These are phyloP conservation scores for Dryadula phaetusa DNA, from an alignment of 2,888 invertebrate species.

Conservation along the genomic window DNA sequence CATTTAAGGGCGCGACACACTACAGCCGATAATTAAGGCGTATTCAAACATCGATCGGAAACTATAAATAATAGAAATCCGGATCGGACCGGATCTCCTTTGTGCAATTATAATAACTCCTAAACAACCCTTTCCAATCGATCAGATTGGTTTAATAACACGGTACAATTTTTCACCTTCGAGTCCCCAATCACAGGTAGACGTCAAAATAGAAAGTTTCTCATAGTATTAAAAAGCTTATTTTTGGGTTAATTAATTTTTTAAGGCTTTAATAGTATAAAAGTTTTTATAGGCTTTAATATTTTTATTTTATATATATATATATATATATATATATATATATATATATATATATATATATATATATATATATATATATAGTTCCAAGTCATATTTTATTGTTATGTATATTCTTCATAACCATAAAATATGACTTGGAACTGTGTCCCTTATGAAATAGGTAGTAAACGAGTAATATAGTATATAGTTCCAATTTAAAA, in stretches of 20 bases:
- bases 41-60: slow-evolving; percentile 82
- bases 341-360: no score
- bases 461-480: no score
- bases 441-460: no score
- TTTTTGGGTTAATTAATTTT: not conserved
- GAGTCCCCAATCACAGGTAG: slow-evolving; percentile 66
- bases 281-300: no score
- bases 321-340: not conserved
- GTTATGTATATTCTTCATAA: no score
- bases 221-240: slow-evolving; percentile 36
- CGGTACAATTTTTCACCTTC: slow-evolving; percentile 68
- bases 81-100: slow-evolving; percentile 81
- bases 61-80: slow-evolving; percentile 82
- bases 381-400: no score
- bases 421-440: no score
- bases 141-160: slow-evolving; percentile 80
- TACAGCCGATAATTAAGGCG: slow-evolving; percentile 82
- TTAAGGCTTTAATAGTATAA: no score
- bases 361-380: no score
- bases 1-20: slow-evolving; percentile 72
- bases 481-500: no score
- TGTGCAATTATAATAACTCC: slow-evolving; percentile 79
- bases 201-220: slow-evolving; percentile 41
- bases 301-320: not conserved
- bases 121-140: slow-evolving; percentile 79